Evolutionary conservation across 2,888 invertebrate genomes (phyloP).

Genomic region (Orgyia antiqua): DNA sequence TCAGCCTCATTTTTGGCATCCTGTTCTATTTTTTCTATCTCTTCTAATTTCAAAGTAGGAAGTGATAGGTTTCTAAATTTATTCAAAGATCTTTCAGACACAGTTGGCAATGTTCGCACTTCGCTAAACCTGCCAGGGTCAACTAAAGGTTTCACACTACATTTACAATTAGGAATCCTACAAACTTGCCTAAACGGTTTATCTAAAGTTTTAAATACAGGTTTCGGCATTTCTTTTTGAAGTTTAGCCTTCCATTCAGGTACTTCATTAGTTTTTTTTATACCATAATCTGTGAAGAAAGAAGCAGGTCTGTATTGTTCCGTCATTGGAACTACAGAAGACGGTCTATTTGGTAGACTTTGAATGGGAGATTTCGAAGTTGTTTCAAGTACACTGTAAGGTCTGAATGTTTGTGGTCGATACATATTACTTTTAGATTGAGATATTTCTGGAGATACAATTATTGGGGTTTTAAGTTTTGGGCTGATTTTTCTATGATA

Average conservation of each 20-base stretch:
- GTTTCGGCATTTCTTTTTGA: constrained; percentile 55
- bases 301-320: constrained; percentile 69
- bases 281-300: constrained; percentile 47
- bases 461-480: constrained; percentile 38
- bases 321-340: constrained; percentile 64
- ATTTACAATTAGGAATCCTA: constrained; percentile 68
- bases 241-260: constrained; percentile 64
- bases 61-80: constrained; percentile 62
- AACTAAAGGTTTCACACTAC: constrained; percentile 41
- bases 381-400: constrained; percentile 66
- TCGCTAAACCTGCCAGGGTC: constrained; percentile 51
- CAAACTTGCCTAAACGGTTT: constrained; percentile 55
- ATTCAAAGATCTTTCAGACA: constrained; percentile 51
- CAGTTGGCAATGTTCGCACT: constrained; percentile 51
- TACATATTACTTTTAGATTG: constrained; percentile 42
- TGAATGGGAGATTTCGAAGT: constrained; percentile 40
- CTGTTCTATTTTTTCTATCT: constrained; percentile 43
- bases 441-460: constrained; percentile 41
- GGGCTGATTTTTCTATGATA: constrained; percentile 48
- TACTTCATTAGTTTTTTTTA: constrained; percentile 46
- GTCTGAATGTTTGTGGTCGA: constrained; percentile 48
- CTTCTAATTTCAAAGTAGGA: constrained; percentile 66
- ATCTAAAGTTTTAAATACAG: constrained; percentile 47
- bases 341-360: constrained; percentile 37
- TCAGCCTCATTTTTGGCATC: constrained; percentile 49